phyloP scores from a whole-genome alignment of 1,140 invertebrate species.

The Drosophila varians region DNA sequence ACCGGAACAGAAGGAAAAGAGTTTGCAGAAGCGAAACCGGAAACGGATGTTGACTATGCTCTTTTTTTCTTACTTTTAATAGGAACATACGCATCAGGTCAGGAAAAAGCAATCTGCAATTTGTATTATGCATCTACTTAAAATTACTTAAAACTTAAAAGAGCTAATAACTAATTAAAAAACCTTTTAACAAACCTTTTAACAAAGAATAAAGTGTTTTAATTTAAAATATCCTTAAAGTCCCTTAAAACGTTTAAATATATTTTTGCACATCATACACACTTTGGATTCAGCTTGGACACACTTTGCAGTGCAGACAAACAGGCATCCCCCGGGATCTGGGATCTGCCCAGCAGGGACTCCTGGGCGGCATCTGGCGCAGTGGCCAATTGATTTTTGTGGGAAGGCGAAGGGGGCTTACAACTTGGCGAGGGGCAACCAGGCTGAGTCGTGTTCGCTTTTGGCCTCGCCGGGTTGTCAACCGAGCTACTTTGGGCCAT shows the following conservation, averaged over 20 bases:
- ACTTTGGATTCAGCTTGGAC: neutral
- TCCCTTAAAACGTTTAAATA: neutral
- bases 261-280: neutral
- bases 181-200: too few species aligned
- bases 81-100: too few species aligned
- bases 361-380: slow-evolving; percentile 35
- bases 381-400: slow-evolving; percentile 49
- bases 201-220: too few species aligned
- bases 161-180: too few species aligned
- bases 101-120: slow-evolving; percentile 6
- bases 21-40: slow-evolving; percentile 34
- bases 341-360: slow-evolving; percentile 9
- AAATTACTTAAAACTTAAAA: too few species aligned
- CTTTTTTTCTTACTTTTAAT: too few species aligned
- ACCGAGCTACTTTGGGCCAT: slow-evolving; percentile 47
- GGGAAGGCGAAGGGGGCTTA: slow-evolving; percentile 1
- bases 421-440: neutral
- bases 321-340: slow-evolving; percentile 20
- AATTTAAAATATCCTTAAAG: too few species aligned
- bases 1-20: slow-evolving; percentile 1
- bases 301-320: slow-evolving; percentile 21
- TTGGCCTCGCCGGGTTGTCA: slow-evolving; percentile 25
- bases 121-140: too few species aligned
- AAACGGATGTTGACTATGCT: too few species aligned
- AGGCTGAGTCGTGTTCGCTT: neutral